These are phyloP conservation scores for Spongilla lacustris DNA, from an alignment of 37 sponge, comb jelly and placozoan genomes.

Conservation along the genomic window DNA sequence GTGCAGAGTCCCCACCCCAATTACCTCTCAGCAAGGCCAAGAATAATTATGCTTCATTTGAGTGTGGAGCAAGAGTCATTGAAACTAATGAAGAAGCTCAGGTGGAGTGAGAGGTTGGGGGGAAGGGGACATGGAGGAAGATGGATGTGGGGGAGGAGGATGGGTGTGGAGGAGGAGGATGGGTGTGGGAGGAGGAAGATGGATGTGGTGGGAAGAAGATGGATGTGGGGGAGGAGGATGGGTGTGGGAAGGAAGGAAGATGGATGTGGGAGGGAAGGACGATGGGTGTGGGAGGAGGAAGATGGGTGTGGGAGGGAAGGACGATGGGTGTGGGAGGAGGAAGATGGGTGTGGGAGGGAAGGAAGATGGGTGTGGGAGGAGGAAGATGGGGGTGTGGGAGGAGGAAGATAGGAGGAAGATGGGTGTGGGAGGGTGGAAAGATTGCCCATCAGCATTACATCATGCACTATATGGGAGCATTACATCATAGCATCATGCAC, in stretches of 20 bases:
- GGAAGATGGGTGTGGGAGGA: too few species aligned
- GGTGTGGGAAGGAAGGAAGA: too few species aligned
- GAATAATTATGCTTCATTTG: constrained; percentile 89
- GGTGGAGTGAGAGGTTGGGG: constrained; percentile 10
- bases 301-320: background rate
- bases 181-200: background rate
- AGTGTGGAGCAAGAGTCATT: constrained; percentile 94
- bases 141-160: background rate
- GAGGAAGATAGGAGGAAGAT: too few species aligned
- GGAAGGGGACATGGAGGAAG: background rate
- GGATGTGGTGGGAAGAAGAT: background rate
- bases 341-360: too few species aligned
- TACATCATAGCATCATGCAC: background rate
- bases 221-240: background rate
- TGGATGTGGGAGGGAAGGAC: constrained; percentile 15
- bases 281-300: background rate
- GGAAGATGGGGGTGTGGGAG: too few species aligned
- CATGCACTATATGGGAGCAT: background rate
- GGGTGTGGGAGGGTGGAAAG: too few species aligned
- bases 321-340: constrained; percentile 35
- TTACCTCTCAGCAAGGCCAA: background rate
- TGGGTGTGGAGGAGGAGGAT: background rate
- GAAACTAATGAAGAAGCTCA: constrained; percentile 67
- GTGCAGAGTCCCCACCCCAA: background rate
- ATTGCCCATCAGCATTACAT: background rate